A percentile compares a stretch with the other conserved stretches of the same genome.
These are phyloP conservation scores for Leptopilina syphax DNA, from an alignment of 2,888 invertebrate species.

Conservation along the genomic window DNA sequence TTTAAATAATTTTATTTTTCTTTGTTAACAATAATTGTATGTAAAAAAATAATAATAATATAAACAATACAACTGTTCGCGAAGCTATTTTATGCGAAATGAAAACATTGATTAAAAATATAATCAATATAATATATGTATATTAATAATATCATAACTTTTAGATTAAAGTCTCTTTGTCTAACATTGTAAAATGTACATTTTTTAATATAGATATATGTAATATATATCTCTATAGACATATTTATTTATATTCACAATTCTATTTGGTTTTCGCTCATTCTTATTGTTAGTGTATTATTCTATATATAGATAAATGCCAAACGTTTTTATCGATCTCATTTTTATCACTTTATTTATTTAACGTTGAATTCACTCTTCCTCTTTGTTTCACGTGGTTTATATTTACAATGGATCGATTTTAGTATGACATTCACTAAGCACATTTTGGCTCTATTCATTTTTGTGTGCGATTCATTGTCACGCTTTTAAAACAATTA, in stretches of 20 bases:
- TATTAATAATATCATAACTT: neutral
- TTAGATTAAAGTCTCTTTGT: neutral
- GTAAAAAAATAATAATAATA: no score
- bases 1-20: no score
- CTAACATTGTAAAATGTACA: conserved; percentile 4
- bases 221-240: conserved; percentile 6
- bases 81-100: no score
- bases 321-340: conserved; percentile 14
- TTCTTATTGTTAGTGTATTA: neutral
- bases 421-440: conserved; percentile 13
- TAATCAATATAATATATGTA: no score
- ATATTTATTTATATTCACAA: conserved; percentile 15
- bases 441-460: conserved; percentile 23
- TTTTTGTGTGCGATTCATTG: conserved; percentile 26
- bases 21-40: no score
- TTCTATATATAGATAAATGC: neutral
- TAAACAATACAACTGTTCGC: no score
- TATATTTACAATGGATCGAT: conserved; percentile 35
- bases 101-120: no score
- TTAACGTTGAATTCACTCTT: neutral
- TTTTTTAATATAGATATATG: neutral
- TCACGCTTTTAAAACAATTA: conserved; percentile 1
- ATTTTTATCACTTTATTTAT: conserved; percentile 30
- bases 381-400: neutral
- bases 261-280: conserved; percentile 26